Percentiles rank a stretch among this genome's conserved stretches.
phyloP scores from a whole-genome alignment of 1,140 invertebrate genomes.

The Brachystomella parvula region DNA sequence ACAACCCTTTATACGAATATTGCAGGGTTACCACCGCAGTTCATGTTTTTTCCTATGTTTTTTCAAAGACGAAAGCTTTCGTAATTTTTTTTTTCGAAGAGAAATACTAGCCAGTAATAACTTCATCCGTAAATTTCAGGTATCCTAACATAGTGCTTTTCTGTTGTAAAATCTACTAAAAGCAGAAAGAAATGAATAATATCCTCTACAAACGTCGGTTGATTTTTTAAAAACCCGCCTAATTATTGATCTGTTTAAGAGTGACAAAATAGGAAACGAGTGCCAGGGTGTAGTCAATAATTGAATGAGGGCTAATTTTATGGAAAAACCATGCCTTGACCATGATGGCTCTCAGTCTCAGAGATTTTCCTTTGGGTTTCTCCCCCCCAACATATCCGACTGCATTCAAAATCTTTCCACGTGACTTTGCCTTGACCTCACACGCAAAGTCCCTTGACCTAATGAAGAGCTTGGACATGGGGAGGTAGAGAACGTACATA shows the following conservation, averaged over 20 bases:
- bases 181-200: too few relatives aligned
- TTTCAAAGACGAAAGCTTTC: too few relatives aligned
- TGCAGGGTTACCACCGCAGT: too few relatives aligned
- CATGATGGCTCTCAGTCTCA: background rate
- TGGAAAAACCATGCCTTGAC: constrained; percentile 9
- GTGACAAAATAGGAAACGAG: constrained; percentile 12
- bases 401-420: background rate
- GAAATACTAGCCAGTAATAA: too few relatives aligned
- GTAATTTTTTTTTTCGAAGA: too few relatives aligned
- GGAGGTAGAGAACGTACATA: constrained; percentile 12
- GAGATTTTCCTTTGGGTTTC: background rate
- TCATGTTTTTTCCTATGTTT: too few relatives aligned
- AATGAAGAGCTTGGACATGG: constrained; percentile 1
- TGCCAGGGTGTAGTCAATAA: constrained; percentile 7
- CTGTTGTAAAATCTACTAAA: too few relatives aligned
- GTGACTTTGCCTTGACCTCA: background rate
- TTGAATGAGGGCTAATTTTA: constrained; percentile 2
- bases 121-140: too few relatives aligned
- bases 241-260: background rate
- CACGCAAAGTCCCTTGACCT: background rate
- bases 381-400: background rate
- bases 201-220: too few relatives aligned
- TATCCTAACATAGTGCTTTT: too few relatives aligned
- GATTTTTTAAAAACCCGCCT: too few relatives aligned
- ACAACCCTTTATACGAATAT: too few relatives aligned